Percentiles rank a stretch among this genome's conserved stretches.
Evolutionary conservation across 2,888 invertebrate genomes (phyloP).

Genomic region (Lamellibrachia satsuma): DNA sequence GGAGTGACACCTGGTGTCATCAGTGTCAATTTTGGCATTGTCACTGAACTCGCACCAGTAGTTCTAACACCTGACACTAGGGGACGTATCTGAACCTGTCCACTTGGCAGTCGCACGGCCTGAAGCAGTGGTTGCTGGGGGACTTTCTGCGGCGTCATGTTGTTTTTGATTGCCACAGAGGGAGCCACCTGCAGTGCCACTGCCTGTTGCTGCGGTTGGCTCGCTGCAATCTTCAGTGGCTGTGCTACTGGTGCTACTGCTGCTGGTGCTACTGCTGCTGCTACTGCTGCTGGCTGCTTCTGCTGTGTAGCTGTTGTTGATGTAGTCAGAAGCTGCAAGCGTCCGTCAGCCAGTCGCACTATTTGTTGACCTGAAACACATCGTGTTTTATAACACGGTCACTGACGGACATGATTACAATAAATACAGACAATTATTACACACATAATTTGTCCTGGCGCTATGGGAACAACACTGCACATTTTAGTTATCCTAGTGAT

Average conservation of each 20-base stretch:
- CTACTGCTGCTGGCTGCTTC: not conserved
- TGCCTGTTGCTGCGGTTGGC: slow-evolving; percentile 34
- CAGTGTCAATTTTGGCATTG: slow-evolving; percentile 33
- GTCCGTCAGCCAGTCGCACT: slow-evolving; percentile 92
- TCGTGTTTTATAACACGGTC: not conserved
- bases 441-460: too few relatives aligned
- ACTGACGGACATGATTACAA: not conserved
- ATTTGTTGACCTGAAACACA: slow-evolving; percentile 77
- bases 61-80: slow-evolving; percentile 23
- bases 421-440: too few relatives aligned
- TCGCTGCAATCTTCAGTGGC: slow-evolving; percentile 36
- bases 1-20: slow-evolving; percentile 24
- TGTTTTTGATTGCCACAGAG: slow-evolving; percentile 32
- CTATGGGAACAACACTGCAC: too few relatives aligned
- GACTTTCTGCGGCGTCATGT: slow-evolving; percentile 39
- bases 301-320: slow-evolving; percentile 35
- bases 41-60: slow-evolving; percentile 43
- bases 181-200: slow-evolving; percentile 21
- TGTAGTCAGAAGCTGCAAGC: slow-evolving; percentile 80
- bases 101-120: slow-evolving; percentile 19
- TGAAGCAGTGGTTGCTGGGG: slow-evolving; percentile 42
- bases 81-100: slow-evolving; percentile 18
- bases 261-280: not conserved
- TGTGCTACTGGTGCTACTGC: slow-evolving; percentile 38
- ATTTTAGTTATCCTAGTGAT: too few relatives aligned